A percentile compares a stretch with the other conserved stretches of the same genome.
These are phyloP conservation scores for Scotopteryx bipunctaria DNA, from an alignment of 2,888 invertebrate species.

Conservation along the genomic window DNA sequence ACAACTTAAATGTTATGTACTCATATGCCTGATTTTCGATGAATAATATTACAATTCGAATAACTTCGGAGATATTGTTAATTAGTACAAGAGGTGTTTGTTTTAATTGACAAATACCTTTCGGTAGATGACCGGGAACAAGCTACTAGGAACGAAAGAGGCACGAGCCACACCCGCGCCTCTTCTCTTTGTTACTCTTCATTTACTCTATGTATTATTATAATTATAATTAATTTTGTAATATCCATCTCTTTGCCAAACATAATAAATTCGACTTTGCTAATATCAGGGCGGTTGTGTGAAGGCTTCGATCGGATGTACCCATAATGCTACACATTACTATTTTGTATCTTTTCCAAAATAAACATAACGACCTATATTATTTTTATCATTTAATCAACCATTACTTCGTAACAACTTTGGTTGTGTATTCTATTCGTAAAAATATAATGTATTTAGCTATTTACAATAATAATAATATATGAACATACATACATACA, in stretches of 20 bases:
- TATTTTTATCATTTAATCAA: conserved; percentile 81
- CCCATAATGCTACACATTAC: conserved; percentile 62
- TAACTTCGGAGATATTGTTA: conserved; percentile 59
- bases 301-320: conserved; percentile 72
- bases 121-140: conserved; percentile 63
- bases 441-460: conserved; percentile 82
- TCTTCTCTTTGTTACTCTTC: conserved; percentile 43
- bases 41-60: conserved; percentile 66
- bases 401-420: conserved; percentile 84
- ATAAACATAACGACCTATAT: conserved; percentile 81
- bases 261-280: conserved; percentile 74
- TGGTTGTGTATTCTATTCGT: conserved; percentile 84
- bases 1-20: conserved; percentile 88
- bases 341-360: conserved; percentile 69
- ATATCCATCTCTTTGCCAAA: conserved; percentile 61
- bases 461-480: conserved; percentile 70
- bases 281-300: conserved; percentile 81
- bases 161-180: conserved; percentile 57
- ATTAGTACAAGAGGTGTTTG: conserved; percentile 58
- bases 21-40: conserved; percentile 78
- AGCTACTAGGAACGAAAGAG: conserved; percentile 77
- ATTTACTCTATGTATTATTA: conserved; percentile 46
- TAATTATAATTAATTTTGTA: conserved; percentile 42
- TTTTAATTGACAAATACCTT: conserved; percentile 77
- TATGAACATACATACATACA: conserved; percentile 85